Conservation (phyloP, 2,113 vertebrate genomes). For the Oryzias celebensis region DNA sequence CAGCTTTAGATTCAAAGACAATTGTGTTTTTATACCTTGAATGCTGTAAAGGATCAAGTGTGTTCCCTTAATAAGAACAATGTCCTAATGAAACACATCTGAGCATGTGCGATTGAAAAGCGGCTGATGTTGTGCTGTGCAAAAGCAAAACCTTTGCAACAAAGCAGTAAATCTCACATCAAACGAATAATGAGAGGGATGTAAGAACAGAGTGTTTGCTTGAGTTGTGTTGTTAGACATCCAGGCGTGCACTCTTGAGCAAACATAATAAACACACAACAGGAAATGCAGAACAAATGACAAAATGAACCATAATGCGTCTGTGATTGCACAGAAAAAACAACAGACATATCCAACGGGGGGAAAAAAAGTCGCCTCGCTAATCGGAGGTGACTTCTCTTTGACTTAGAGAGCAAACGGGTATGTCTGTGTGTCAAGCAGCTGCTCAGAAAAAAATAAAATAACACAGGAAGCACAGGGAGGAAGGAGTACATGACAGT, state of each 20-base stretch:
- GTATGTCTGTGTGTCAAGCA: conserved; percentile 45
- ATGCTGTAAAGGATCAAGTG: conserved; percentile 73
- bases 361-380: conserved; percentile 45
- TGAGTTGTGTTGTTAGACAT: conserved; percentile 33
- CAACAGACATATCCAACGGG: conserved; percentile 33
- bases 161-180: conserved; percentile 38
- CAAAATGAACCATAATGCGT: conserved; percentile 38
- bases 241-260: conserved; percentile 47
- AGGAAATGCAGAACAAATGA: conserved; percentile 28
- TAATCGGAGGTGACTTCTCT: conserved; percentile 58
- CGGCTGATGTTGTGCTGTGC: not conserved
- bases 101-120: conserved; percentile 8
- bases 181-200: conserved; percentile 49
- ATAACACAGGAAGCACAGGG: conserved; percentile 46
- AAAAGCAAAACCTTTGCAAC: conserved; percentile 12
- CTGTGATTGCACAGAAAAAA: conserved; percentile 26
- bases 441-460: conserved; percentile 45
- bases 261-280: conserved; percentile 47
- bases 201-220: conserved; percentile 30
- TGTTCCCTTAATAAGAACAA: conserved; percentile 70
- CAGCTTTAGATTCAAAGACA: conserved; percentile 64
- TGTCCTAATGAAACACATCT: conserved; percentile 69
- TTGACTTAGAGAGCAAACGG: conserved; percentile 41
- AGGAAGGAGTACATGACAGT: conserved; percentile 55
- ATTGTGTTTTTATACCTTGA: conserved; percentile 57